phyloP scores from a whole-genome alignment of 2,113 vertebrate species.

The Camelus dromedarius region DNA sequence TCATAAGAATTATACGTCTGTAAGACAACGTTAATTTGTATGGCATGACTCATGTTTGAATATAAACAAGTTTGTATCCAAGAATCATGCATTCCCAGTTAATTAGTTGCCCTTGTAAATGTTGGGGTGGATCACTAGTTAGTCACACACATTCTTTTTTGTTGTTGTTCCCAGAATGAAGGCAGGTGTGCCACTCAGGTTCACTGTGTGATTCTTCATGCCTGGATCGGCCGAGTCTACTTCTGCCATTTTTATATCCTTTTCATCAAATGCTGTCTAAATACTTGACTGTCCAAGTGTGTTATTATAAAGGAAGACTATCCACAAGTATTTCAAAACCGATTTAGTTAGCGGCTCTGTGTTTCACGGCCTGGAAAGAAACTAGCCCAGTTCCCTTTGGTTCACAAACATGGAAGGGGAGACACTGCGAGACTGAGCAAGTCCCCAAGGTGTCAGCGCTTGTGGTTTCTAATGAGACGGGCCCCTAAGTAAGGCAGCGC shows the following conservation, averaged over 20 bases:
- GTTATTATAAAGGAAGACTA: slow-evolving; percentile 61
- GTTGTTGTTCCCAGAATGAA: slow-evolving; percentile 66
- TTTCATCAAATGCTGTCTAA: slow-evolving; percentile 65
- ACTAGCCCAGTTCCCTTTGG: background rate
- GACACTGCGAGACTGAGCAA: background rate
- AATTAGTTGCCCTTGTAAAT: slow-evolving; percentile 77
- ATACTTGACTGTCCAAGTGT: slow-evolving; percentile 60
- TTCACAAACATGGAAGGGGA: background rate
- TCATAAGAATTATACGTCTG: slow-evolving; percentile 36
- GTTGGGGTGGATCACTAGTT: slow-evolving; percentile 76
- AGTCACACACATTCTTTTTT: slow-evolving; percentile 70
- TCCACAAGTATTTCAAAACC: slow-evolving; percentile 67
- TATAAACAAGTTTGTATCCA: slow-evolving; percentile 76
- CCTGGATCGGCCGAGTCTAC: slow-evolving; percentile 50
- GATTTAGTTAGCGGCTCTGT: slow-evolving; percentile 33
- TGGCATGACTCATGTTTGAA: slow-evolving; percentile 74
- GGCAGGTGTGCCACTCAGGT: slow-evolving; percentile 67
- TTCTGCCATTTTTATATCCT: slow-evolving; percentile 51
- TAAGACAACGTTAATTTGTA: slow-evolving; percentile 77
- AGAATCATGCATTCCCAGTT: slow-evolving; percentile 71
- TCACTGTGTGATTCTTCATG: slow-evolving; percentile 71
- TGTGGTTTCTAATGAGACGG: background rate
- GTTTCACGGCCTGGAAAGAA: slow-evolving; percentile 51
- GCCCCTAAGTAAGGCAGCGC: background rate
- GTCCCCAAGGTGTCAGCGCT: background rate